These are phyloP conservation scores for Oscheius sp. DNA, from an alignment of 2,888 invertebrate species.

Conservation along the genomic window DNA sequence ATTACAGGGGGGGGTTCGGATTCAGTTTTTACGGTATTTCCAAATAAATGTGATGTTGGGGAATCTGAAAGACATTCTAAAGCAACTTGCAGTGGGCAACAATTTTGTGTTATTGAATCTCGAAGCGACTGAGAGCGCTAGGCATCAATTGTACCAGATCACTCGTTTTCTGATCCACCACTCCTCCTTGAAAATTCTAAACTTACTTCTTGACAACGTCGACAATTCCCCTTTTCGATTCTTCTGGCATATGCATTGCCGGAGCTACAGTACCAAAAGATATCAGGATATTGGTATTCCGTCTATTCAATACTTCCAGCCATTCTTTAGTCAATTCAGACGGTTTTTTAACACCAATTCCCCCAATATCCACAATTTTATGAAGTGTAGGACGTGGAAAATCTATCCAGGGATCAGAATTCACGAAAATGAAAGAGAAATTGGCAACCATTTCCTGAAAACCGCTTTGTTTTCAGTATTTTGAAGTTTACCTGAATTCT, in stretches of 20 bases:
- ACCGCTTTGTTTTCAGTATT: too few species aligned
- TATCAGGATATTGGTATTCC: neutral
- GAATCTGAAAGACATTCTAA: constrained; percentile 24
- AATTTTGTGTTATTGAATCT: too few species aligned
- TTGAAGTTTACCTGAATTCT: constrained; percentile 7
- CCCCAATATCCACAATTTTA: constrained; percentile 56
- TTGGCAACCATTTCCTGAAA: constrained; percentile 45
- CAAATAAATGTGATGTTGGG: constrained; percentile 56
- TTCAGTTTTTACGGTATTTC: too few species aligned
- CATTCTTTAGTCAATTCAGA: constrained; percentile 12
- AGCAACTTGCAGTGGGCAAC: too few species aligned
- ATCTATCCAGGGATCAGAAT: constrained; percentile 57
- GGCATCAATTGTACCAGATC: too few species aligned
- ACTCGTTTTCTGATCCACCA: too few species aligned
- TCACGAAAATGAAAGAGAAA: constrained; percentile 52
- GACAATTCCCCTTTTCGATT: constrained; percentile 13
- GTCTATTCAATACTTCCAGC: neutral
- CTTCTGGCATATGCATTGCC: neutral
- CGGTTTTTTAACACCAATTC: constrained; percentile 20
- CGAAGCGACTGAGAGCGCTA: too few species aligned
- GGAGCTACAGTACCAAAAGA: constrained; percentile 11
- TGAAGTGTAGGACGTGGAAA: constrained; percentile 56
- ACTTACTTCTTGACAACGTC: constrained; percentile 21
- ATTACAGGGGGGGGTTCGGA: too few species aligned
- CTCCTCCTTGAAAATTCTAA: neutral